phyloP scores from a whole-genome alignment of 1,140 invertebrate species.

The Agraylea sexmaculata region DNA sequence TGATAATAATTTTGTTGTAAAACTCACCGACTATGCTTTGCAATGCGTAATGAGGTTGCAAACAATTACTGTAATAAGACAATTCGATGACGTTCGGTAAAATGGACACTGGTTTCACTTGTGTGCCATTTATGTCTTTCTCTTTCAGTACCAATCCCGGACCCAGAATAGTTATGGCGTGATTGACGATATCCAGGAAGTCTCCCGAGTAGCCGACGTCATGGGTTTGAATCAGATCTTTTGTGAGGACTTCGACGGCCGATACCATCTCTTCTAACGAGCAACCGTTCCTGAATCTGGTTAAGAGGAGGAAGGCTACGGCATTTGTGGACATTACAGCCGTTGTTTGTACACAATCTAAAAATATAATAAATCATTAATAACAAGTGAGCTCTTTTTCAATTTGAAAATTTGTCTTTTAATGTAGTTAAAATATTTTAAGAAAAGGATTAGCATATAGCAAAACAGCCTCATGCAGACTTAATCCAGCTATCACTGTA shows the following conservation, averaged over 20 bases:
- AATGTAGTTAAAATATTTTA: no score
- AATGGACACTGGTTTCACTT: conserved; percentile 52
- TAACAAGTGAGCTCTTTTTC: no score
- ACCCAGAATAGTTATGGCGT: conserved; percentile 64
- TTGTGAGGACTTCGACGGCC: conserved; percentile 50
- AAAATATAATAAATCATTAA: no score
- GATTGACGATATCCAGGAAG: conserved; percentile 57
- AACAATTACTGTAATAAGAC: conserved; percentile 73
- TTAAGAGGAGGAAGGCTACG: conserved; percentile 73
- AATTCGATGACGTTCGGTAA: conserved; percentile 75
- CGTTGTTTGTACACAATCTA: conserved; percentile 66
- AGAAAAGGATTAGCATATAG: no score
- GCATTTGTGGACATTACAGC: conserved; percentile 86
- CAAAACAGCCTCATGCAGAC: no score
- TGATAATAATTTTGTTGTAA: conserved; percentile 5
- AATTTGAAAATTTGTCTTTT: not conserved
- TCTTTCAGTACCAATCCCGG: conserved; percentile 50
- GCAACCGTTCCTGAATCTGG: conserved; percentile 60
- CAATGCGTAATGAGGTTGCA: conserved; percentile 64
- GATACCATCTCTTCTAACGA: conserved; percentile 46
- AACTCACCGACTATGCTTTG: conserved; percentile 61
- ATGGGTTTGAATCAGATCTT: conserved; percentile 46
- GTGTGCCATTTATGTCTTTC: conserved; percentile 39
- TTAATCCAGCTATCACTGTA: no score
- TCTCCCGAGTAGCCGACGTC: conserved; percentile 72